Evolutionary conservation across 1,140 invertebrate species (phyloP).

Genomic region (Penaeus japonicus): DNA sequence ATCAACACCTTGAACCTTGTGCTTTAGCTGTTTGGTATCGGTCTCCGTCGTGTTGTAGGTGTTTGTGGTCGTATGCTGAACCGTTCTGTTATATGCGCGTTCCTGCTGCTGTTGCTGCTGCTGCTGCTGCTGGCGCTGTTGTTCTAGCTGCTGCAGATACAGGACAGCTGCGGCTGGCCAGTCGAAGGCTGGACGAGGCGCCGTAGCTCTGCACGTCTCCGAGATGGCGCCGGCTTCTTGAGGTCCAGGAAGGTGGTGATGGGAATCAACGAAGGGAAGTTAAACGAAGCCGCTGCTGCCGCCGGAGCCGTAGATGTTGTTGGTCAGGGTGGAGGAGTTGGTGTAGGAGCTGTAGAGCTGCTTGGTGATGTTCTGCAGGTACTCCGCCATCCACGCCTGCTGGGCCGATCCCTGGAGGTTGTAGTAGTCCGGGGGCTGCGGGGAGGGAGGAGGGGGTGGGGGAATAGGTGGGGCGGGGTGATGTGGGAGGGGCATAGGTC

Average conservation of each 20-base stretch:
- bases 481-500: too few relatives aligned
- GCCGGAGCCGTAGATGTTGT: neutral
- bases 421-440: too few relatives aligned
- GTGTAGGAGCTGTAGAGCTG: conserved; percentile 43
- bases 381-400: conserved; percentile 35
- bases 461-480: too few relatives aligned
- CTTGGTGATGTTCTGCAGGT: conserved; percentile 44
- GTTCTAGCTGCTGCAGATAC: too few relatives aligned
- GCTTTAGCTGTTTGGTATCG: neutral
- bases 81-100: neutral
- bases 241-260: conserved; percentile 46
- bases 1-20: neutral
- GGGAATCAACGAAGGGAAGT: conserved; percentile 46
- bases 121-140: neutral
- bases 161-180: neutral
- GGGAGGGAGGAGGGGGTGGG: too few relatives aligned
- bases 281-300: conserved; percentile 18
- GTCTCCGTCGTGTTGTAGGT: conserved; percentile 24
- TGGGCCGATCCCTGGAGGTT: neutral
- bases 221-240: conserved; percentile 35
- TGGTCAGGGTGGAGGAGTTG: conserved; percentile 28
- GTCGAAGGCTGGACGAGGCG: conserved; percentile 31
- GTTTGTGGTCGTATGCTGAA: conserved; percentile 19
- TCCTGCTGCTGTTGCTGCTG: conserved; percentile 9
- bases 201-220: conserved; percentile 44